Evolutionary conservation across 2,888 invertebrate species (phyloP).

Genomic region (Chirona hameri): DNA sequence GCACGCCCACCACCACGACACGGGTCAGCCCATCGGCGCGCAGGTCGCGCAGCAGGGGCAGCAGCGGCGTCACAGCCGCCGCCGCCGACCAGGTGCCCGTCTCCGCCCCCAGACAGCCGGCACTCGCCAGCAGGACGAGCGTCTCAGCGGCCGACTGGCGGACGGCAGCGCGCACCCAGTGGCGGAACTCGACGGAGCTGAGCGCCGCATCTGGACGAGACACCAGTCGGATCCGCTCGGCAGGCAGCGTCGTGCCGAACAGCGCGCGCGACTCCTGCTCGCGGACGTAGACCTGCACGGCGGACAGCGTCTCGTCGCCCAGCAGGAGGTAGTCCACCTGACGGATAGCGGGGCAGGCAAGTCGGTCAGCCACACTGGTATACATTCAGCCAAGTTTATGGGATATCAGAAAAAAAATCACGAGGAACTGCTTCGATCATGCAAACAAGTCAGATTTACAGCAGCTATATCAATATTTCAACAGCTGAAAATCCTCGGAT

Average conservation of each 20-base stretch:
- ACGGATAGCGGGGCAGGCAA: too few species aligned
- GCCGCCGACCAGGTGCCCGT: background rate
- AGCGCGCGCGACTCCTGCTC: background rate
- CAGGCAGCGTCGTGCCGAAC: background rate
- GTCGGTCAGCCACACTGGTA: too few species aligned
- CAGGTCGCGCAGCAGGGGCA: constrained; percentile 2
- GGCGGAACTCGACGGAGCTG: background rate
- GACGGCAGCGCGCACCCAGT: background rate
- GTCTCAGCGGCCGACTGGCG: background rate
- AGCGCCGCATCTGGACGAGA: background rate
- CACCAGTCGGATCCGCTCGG: background rate
- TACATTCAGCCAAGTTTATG: too few species aligned
- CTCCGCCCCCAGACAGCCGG: background rate
- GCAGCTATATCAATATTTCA: too few species aligned
- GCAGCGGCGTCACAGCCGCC: background rate
- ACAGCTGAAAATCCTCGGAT: too few species aligned
- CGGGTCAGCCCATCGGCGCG: constrained; percentile 1
- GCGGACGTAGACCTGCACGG: background rate
- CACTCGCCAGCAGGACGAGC: background rate
- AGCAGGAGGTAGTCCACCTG: background rate
- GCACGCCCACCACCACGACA: background rate
- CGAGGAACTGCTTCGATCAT: too few species aligned
- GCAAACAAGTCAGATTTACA: too few species aligned
- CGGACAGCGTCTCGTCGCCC: constrained; percentile 8
- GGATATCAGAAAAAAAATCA: too few species aligned